These are phyloP conservation scores for Acrocephalus kingi DNA, from an alignment of 2,113 vertebrate genomes.

Conservation along the genomic window DNA sequence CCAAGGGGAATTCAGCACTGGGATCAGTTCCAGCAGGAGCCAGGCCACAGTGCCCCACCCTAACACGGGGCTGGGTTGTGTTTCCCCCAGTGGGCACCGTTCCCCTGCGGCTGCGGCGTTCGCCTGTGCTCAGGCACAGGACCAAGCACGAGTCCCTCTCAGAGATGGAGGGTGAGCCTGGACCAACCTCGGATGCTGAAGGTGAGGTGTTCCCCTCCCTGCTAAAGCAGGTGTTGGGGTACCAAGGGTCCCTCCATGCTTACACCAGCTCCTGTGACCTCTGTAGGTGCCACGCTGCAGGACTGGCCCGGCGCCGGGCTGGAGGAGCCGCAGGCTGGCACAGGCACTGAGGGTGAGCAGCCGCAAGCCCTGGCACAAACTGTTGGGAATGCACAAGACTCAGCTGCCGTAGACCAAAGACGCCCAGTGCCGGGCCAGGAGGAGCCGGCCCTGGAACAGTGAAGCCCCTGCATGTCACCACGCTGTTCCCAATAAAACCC, in stretches of 20 bases:
- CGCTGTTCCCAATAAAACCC: background rate
- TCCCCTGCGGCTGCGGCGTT: conserved; percentile 77
- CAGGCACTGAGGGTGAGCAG: background rate
- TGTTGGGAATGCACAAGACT: conserved; percentile 13
- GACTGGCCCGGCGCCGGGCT: background rate
- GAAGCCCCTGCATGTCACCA: conserved; percentile 32
- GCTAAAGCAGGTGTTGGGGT: background rate
- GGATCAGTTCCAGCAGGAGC: background rate
- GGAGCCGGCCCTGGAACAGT: conserved; percentile 21
- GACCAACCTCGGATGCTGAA: background rate
- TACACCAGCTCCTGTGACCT: background rate
- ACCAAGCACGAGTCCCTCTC: conserved; percentile 41
- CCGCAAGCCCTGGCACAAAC: background rate
- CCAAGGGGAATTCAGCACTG: background rate
- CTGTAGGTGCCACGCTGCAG: background rate
- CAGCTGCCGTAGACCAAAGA: conserved; percentile 57
- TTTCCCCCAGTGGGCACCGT: background rate
- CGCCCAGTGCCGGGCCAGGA: background rate
- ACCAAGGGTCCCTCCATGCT: rapidly evolving
- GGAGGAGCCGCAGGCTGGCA: background rate
- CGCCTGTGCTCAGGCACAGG: conserved; percentile 74
- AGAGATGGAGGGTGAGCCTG: rapidly evolving
- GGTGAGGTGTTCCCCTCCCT: background rate
- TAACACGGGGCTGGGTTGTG: background rate
- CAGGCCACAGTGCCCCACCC: rapidly evolving